Base-by-base conservation (phyloP, 35 echinoderm and acorn worm species). In the Strongylocentrotus purpuratus region DNA sequence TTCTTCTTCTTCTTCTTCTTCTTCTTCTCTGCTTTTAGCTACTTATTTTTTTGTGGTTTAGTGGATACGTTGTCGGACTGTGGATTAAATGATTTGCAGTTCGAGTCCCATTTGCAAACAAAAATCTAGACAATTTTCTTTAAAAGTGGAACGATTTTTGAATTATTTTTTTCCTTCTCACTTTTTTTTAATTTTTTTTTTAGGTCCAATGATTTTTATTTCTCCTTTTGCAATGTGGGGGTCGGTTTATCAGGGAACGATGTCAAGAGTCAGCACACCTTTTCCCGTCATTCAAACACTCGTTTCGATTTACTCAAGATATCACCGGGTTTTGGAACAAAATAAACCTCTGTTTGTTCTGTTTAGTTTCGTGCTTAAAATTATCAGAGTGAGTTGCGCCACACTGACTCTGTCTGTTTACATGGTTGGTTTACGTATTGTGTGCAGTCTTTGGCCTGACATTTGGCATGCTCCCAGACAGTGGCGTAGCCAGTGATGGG, bases 241-340 rank as follows among this genome's bases (percentile, higher is more conserved):
- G 18, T 78, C 7, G 50, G 50, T 78, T 78, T 4, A 78, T 22
- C 7, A n/a, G 65, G 22, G 65, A 78, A 78, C 22, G 0, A 78
- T 78, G 28, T 78, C 65, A 28, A 28, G 65, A 28, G 65, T 78
- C 28, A 4, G 15, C 65, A 78, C 65, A 78, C 65, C 65, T 78
- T 78, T 78, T 22, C 65, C 65, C 65, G 65, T 78, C 65, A 78
- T 78, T 78, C 65, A 78, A 71, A 71, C 61, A 71, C 61, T 71
- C 17, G 7, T 22, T 78, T 28, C 20, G 65, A 28, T 78, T 78
- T 78, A 78, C 65, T 78, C 65, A n/a, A 78, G 65, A 78, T 78
- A 78, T 78, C 65, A 18, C 65, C 18, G 52, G n/a, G 65, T 28
- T 78, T 78, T 78, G 65, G 65, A 78, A 78, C 65, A 78, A n/a